Percentiles rank a stretch among this genome's conserved stretches.
Conservation (phyloP, 2,113 vertebrate species). For the Pterocles burchelli region DNA sequence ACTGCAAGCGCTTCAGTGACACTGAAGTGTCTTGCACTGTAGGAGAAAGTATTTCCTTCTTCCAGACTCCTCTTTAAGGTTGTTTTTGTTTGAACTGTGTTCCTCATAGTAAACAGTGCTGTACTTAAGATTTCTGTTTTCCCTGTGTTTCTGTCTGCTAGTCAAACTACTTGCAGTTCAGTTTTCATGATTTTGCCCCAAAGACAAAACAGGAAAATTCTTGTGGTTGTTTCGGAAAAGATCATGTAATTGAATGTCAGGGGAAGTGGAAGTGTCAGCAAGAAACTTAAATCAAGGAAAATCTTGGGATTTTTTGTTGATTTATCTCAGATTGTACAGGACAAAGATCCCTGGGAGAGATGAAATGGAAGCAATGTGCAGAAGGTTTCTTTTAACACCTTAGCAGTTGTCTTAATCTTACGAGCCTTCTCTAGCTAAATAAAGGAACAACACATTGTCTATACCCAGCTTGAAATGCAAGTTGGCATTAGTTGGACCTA, state of each 20-base stretch:
- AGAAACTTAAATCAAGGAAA: neutral
- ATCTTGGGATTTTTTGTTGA: neutral
- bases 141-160: neutral
- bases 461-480: neutral
- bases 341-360: neutral
- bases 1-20: neutral
- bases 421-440: neutral
- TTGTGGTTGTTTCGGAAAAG: neutral
- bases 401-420: neutral
- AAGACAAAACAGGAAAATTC: neutral
- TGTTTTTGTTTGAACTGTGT: neutral
- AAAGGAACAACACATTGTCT: fast-evolving
- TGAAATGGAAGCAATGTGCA: neutral
- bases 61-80: neutral
- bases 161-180: neutral
- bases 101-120: neutral
- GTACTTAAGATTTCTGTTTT: neutral
- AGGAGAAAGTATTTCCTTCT: neutral
- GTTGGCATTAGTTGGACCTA: neutral
- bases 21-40: neutral
- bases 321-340: neutral
- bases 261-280: neutral
- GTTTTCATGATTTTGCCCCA: neutral
- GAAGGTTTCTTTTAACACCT: neutral
- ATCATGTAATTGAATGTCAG: neutral